Evolutionary conservation across 2,888 invertebrate species (phyloP).

Genomic region (Hesperia comma): DNA sequence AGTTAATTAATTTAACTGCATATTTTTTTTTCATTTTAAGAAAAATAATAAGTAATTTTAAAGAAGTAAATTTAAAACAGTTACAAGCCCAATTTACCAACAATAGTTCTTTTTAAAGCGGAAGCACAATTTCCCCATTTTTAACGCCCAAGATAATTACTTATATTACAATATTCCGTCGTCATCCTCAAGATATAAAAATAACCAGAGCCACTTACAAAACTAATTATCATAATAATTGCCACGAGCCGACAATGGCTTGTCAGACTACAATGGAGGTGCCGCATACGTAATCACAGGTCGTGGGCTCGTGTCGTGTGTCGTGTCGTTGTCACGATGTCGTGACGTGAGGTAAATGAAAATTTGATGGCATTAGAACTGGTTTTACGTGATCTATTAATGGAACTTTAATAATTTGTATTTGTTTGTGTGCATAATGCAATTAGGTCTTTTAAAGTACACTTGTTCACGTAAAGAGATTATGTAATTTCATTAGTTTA

Average conservation of each 20-base stretch:
- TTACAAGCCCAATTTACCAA: too few relatives aligned
- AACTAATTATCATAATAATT: conserved; percentile 32
- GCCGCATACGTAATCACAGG: conserved; percentile 20
- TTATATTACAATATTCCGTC: background rate
- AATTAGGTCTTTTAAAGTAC: too few relatives aligned
- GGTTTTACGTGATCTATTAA: too few relatives aligned
- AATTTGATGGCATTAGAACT: background rate
- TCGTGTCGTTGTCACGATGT: background rate
- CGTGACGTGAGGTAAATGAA: conserved; percentile 8
- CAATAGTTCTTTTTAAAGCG: too few relatives aligned
- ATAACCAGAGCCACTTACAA: background rate
- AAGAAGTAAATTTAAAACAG: too few relatives aligned
- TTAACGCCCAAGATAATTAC: background rate
- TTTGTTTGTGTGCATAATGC: too few relatives aligned
- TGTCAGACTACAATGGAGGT: conserved; percentile 26
- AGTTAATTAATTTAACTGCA: too few relatives aligned
- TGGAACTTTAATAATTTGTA: too few relatives aligned
- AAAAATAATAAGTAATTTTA: too few relatives aligned
- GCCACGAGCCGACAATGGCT: conserved; percentile 32
- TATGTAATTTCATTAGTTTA: too few relatives aligned
- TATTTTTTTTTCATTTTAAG: too few relatives aligned
- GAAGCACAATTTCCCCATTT: background rate
- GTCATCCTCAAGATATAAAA: conserved; percentile 5
- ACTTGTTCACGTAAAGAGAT: too few relatives aligned
- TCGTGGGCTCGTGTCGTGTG: conserved; percentile 15